Percentiles rank a stretch among this genome's conserved stretches.
Evolutionary conservation across 2,888 invertebrate species (phyloP).

Genomic region (Epinotia nisella): DNA sequence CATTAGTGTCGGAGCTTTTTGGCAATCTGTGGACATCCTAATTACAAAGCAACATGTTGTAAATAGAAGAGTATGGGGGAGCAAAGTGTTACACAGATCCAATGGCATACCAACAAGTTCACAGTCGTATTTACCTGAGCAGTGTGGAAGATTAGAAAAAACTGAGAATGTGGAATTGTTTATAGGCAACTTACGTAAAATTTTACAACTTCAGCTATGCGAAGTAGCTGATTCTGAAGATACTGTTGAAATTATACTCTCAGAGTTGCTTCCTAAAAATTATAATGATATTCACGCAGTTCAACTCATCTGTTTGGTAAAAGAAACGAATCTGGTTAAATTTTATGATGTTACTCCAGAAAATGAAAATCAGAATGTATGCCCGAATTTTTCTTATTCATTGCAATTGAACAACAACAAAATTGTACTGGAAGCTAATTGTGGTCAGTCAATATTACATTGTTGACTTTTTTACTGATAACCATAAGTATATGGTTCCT

Average conservation of each 20-base stretch:
- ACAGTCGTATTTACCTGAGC: conserved; percentile 49
- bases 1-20: conserved; percentile 76
- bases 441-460: conserved; percentile 59
- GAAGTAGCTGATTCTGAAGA: conserved; percentile 41
- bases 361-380: conserved; percentile 64
- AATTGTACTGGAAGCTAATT: conserved; percentile 71
- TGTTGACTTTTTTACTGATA: background rate
- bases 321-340: conserved; percentile 62
- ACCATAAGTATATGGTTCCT: conserved; percentile 21
- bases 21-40: conserved; percentile 86
- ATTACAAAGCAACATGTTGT: conserved; percentile 88
- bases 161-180: conserved; percentile 51
- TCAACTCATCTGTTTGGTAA: conserved; percentile 73
- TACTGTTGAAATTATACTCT: conserved; percentile 57
- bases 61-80: conserved; percentile 88
- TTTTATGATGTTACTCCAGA: conserved; percentile 79
- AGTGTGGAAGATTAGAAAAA: conserved; percentile 48
- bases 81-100: conserved; percentile 61
- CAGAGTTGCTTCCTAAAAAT: conserved; percentile 72
- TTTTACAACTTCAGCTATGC: conserved; percentile 45
- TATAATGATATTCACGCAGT: conserved; percentile 65
- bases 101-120: conserved; percentile 47
- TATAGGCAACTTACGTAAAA: conserved; percentile 45
- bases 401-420: conserved; percentile 67
- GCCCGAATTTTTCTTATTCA: conserved; percentile 80